Base-by-base conservation (phyloP, 1,140 invertebrate species). In the Diorhabda carinulata region DNA sequence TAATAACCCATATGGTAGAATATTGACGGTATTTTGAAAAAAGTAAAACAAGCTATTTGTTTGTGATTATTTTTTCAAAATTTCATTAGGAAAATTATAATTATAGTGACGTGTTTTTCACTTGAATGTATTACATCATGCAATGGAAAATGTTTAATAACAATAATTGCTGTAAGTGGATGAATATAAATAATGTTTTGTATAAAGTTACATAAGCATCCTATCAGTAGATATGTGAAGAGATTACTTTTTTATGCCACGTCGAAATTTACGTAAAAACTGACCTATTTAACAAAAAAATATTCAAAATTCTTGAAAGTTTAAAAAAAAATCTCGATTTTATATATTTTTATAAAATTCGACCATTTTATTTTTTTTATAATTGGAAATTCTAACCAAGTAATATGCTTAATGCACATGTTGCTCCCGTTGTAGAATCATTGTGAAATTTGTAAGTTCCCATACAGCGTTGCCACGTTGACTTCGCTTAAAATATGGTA, bases 1-100 rank as follows among this genome's bases (percentile, higher is more conserved):
- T 52, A 52, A 52, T 52, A 68, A 65, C 67, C 76, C 76, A 78
- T 78, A 78, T 78, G 76, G 77, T 76, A 66, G 59, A 52, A 8
- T 8, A 52, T 52, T 64, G 47, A 66, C 41, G 7, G 41, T 58
- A 60, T 40, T 45, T 25, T 43, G 57, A 41, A 44, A 43, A 42
- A 45, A 60, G 7, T 41, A 52, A 52, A 52, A 52, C 47, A 2
- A 3, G 25, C 25, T 2, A 43, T 62, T 62, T 47, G 41, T 40
- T 60, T 60, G 8, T 57, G 25, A 25, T 25, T 25, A 25, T 25
- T 25, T 25, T 25, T 25, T 25, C 25, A 25, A 25, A 25, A 25
- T 25, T 25, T 5, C 6, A 60, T 40, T 60, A 60, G 58, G 9
- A 25, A 56, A n/a, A 7, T 56, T 56, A 56, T 56, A 7, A 56